Conservation (phyloP, 2,888 invertebrate genomes). For the Mythimna vitellina region DNA sequence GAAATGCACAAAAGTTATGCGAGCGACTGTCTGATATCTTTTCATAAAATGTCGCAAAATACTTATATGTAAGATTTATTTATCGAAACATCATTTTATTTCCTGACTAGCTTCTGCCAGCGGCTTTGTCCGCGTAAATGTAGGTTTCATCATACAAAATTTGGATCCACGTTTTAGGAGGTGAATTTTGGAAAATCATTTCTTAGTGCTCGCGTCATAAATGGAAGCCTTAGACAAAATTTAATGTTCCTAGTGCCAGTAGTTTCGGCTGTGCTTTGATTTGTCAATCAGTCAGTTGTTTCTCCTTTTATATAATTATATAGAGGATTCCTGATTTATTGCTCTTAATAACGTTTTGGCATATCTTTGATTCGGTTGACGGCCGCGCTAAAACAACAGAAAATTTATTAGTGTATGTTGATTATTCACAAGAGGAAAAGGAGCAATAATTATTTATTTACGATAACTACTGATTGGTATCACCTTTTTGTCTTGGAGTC, state of each 20-base stretch:
- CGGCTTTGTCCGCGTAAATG: no score
- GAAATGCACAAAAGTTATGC: no score
- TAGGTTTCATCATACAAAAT: no score
- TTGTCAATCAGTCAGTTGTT: no score
- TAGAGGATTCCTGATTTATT: conserved; percentile 16
- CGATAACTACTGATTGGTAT: conserved; percentile 27
- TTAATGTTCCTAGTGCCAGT: no score
- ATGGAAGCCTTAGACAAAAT: no score
- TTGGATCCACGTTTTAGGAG: no score
- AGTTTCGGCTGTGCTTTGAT: no score
- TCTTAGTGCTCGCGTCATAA: no score
- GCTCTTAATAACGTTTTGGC: conserved; percentile 13
- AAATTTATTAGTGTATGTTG: conserved; percentile 1
- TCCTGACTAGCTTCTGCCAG: not conserved
- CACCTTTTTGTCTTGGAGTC: conserved; percentile 15
- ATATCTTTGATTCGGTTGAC: conserved; percentile 11
- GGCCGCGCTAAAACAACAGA: conserved; percentile 9
- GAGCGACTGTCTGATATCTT: no score
- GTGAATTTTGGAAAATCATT: no score
- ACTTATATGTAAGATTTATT: not conserved
- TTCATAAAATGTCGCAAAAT: not conserved
- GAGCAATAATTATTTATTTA: conserved; percentile 21
- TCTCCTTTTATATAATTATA: conserved; percentile 1
- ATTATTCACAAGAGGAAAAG: conserved; percentile 14
- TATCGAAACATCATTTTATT: not conserved